These are phyloP conservation scores for Eupithecia abbreviata DNA, from an alignment of 2,888 invertebrate genomes.

Conservation along the genomic window DNA sequence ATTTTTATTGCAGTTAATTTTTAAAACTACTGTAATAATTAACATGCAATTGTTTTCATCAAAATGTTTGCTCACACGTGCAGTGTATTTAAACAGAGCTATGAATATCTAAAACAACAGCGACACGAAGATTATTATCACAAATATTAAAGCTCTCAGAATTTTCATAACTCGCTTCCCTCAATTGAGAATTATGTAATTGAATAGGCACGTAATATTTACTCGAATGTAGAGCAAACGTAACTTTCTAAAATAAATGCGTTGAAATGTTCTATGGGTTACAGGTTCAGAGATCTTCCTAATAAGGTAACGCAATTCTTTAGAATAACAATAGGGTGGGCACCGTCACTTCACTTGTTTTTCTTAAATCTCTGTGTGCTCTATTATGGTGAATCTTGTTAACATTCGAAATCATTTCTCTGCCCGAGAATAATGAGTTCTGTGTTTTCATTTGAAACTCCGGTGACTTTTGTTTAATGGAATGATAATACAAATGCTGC, in stretches of 20 bases:
- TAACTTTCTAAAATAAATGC: conserved; percentile 10
- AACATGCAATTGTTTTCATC: background rate
- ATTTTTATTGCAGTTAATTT: background rate
- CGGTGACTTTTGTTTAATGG: conserved; percentile 84
- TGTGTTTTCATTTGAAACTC: conserved; percentile 82
- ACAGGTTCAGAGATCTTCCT: conserved; percentile 32
- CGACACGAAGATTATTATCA: conserved; percentile 12
- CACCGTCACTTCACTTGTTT: conserved; percentile 71
- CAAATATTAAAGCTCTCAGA: conserved; percentile 11
- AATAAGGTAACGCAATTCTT: conserved; percentile 63
- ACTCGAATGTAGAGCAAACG: conserved; percentile 28
- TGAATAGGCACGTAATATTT: conserved; percentile 33
- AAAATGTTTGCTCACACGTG: background rate
- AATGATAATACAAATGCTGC: conserved; percentile 82
- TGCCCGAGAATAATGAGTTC: conserved; percentile 80
- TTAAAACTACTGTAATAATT: background rate
- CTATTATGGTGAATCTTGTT: conserved; percentile 82
- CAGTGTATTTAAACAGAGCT: background rate
- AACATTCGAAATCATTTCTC: conserved; percentile 83
- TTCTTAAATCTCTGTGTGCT: conserved; percentile 81
- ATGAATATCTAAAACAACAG: background rate
- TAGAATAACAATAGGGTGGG: conserved; percentile 59
- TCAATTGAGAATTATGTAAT: conserved; percentile 33
- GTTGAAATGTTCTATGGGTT: conserved; percentile 6
- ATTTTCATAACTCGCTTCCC: conserved; percentile 19